Evolutionary conservation across 2,113 vertebrate genomes (phyloP).

Genomic region (Mixornis gularis): DNA sequence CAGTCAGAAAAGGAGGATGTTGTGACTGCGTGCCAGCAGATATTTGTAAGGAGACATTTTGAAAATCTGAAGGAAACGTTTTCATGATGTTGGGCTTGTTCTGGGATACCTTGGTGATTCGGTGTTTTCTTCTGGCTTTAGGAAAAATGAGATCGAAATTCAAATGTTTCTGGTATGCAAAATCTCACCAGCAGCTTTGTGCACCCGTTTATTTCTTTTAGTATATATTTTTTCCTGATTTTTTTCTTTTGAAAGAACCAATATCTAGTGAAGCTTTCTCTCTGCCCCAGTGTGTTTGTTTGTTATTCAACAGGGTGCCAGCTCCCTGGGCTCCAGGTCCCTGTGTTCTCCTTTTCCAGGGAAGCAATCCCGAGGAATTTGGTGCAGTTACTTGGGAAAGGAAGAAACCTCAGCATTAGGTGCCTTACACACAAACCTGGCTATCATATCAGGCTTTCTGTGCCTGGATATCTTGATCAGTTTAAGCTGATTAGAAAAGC

Average conservation of each 20-base stretch:
- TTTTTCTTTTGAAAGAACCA: too few species aligned
- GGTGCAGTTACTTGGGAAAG: neutral
- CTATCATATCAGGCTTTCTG: neutral
- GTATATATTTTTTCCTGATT: rapidly evolving
- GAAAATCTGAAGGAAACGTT: neutral
- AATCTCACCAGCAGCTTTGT: neutral
- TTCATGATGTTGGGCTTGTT: conserved; percentile 11
- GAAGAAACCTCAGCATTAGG: neutral
- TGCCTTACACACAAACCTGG: neutral
- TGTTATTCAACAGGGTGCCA: neutral
- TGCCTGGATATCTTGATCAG: conserved; percentile 4
- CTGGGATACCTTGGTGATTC: neutral
- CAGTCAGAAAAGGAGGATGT: neutral
- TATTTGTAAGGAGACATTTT: conserved; percentile 26
- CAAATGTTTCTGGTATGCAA: neutral
- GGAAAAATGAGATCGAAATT: neutral
- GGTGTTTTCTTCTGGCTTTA: neutral
- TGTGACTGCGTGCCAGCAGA: neutral
- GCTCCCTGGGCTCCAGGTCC: neutral
- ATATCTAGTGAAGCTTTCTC: neutral
- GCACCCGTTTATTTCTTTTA: neutral
- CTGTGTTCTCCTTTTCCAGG: neutral
- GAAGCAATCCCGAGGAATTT: neutral
- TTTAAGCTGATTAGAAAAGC: conserved; percentile 50
- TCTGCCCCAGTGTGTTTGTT: neutral